Evolutionary conservation across 2,888 invertebrate genomes (phyloP), one percentile per base, ranked within the genome.

Genomic region (Hemicrepidius hirtus): DNA sequence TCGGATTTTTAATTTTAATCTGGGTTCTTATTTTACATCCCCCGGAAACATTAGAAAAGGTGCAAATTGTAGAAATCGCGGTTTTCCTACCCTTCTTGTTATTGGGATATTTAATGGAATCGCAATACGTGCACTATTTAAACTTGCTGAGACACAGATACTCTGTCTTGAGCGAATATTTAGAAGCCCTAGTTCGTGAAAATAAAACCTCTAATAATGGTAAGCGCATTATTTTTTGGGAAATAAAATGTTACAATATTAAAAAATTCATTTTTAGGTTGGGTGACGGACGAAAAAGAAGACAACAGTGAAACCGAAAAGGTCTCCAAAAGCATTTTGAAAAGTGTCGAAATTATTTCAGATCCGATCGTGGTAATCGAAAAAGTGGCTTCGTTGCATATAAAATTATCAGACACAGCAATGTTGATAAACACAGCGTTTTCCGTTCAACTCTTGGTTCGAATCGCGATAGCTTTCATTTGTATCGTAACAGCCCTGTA

Each of bases 401-500:
- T 82, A 44, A 81, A 81, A 74, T 73, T 83, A 59, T 79, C 80
- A 4, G 81, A 82, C 64, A 78, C 80, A 5, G 82, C 82, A 9
- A 76, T 76, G 18, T 73, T 81, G 59, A 78, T 82, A 9, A 83
- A 82, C 68, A 76, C 78, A n/a, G 76, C 81, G 3, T 83, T 82
- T 68, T 78, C 80, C 28, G 76, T 82, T 0, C 83, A 83, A 73
- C 79, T 82, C 63, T 74, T 83, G 16, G 68, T 82, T 46, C 75
- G 80, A 67, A 80, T 83, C 37, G 78, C 78, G 9, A 78, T 80
- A 2, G 78, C 82, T 10, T 82, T 83, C 68, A 75, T 82, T n/a
- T 79, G 78, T 44, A 81, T 82, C 44, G 81, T 83, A 5, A 79
- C 79, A 18, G 80, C 81, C 10, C 73, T 83, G 24, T 83, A 82